Evolutionary conservation across 2,113 vertebrate species (phyloP), one percentile per base, ranked within the genome.

Genomic region (Thunnus maccoyii): DNA sequence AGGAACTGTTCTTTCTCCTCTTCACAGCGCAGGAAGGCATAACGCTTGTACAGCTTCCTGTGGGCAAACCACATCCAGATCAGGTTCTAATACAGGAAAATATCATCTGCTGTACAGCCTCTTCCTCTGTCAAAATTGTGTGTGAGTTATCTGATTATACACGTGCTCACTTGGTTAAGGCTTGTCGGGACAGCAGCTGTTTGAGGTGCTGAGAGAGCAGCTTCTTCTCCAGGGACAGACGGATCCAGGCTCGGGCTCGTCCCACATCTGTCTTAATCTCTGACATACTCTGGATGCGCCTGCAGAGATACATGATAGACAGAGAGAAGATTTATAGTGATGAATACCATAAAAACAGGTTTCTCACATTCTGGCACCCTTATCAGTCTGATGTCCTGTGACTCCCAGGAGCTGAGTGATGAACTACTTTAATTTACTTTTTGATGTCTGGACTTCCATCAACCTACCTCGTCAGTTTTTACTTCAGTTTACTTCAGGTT

Each of bases 261-360:
- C 98, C 97, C 4, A 99, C 98, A 0, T 99, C 98, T 0, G 98
- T 99, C 92, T 97, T 98, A 82, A 99, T 99, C 91, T 98, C 97
- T 1, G 95, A 96, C 96, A 99, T 97, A 83, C 94, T 96, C 88
- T 98, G 97, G 91, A 99, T 94, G 9, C 98, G 98, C 76, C 98
- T 99, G 91, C 36, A 17, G 27, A 65, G n/a, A 78, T 18, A 54
- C 46, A 63, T 2, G 41, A 64, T 10, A 3, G 41, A 41, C 36
- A 32, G 20, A n/a, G 12, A 74, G 15, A 18, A 14, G 17, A 62
- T 1, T 41, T 36, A 30, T 3, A 67, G 17, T 5, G 11, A 69
- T 16, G 41, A 54, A 12, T 5, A 10, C 16, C 46, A 54, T 27
- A 8, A 20, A 44, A 51, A 25, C 36, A 41, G 36, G 36, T 41